phyloP scores from a whole-genome alignment of 2,113 vertebrate species.

The Gnathonemus longibarbis region DNA sequence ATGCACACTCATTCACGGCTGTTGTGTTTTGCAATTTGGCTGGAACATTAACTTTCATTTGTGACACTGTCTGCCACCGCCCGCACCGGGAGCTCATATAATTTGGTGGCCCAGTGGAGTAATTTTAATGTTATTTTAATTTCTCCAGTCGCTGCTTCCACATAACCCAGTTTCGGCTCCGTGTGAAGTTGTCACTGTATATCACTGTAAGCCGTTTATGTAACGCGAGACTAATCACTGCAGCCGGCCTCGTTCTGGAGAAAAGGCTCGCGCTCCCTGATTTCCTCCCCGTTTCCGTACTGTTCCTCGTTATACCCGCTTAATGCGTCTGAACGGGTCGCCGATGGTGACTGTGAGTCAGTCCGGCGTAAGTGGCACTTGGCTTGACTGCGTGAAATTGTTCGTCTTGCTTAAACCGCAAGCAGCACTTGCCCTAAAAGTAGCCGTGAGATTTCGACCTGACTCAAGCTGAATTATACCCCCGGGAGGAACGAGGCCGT shows the following conservation, averaged over 20 bases:
- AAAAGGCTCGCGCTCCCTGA: neutral
- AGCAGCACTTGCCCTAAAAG: neutral
- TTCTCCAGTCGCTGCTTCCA: neutral
- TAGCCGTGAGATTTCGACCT: neutral
- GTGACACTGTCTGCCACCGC: neutral
- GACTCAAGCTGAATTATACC: neutral
- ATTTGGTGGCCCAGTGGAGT: neutral
- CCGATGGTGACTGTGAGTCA: neutral
- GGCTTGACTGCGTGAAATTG: neutral
- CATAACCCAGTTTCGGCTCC: slow-evolving; percentile 12
- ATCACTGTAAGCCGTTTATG: slow-evolving; percentile 7
- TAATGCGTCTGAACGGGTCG: neutral
- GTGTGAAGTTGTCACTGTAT: neutral
- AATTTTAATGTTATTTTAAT: neutral
- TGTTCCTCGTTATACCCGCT: neutral
- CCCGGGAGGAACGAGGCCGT: neutral
- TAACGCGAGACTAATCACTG: slow-evolving; percentile 14
- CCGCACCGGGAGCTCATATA: neutral
- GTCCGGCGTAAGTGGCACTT: neutral
- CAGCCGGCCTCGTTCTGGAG: neutral
- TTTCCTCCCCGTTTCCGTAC: neutral
- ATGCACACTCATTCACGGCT: neutral
- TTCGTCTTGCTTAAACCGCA: neutral
- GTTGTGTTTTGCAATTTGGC: neutral
- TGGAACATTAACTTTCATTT: neutral